A percentile compares a stretch with the other conserved stretches of the same genome.
Evolutionary conservation across 2,888 invertebrate genomes (phyloP).

Genomic region (Chesias legatella): DNA sequence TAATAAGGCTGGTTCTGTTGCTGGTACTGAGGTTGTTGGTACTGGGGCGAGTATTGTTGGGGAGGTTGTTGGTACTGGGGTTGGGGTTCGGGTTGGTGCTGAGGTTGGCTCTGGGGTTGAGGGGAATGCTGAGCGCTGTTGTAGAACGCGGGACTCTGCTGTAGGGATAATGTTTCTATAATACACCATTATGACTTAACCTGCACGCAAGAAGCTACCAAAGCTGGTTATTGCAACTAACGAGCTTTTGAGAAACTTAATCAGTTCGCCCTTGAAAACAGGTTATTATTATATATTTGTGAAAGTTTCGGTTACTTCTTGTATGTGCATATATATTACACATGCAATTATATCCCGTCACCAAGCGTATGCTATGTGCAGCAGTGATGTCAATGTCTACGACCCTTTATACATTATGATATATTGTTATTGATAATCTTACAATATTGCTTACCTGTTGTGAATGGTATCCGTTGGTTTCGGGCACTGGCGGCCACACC

Average conservation of each 20-base stretch:
- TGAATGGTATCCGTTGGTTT: slow-evolving; percentile 82
- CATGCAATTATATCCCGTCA: slow-evolving; percentile 55
- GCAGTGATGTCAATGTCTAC: slow-evolving; percentile 46
- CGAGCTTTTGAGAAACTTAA: too few species aligned
- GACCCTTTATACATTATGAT: slow-evolving; percentile 37
- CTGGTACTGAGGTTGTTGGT: slow-evolving; percentile 28
- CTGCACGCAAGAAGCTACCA: too few species aligned
- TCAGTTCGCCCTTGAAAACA: too few species aligned
- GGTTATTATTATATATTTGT: too few species aligned
- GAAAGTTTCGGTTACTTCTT: background rate
- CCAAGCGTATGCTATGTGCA: slow-evolving; percentile 63
- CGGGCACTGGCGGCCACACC: slow-evolving; percentile 91
- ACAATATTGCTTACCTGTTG: slow-evolving; percentile 73
- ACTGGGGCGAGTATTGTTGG: slow-evolving; percentile 1
- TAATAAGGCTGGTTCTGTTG: slow-evolving; percentile 32
- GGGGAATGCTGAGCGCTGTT: slow-evolving; percentile 72
- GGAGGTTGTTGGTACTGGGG: slow-evolving; percentile 26
- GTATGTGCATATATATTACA: slow-evolving; percentile 15
- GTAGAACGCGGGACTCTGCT: slow-evolving; percentile 72
- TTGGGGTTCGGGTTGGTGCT: slow-evolving; percentile 35
- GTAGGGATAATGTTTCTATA: slow-evolving; percentile 53
- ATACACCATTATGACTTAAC: slow-evolving; percentile 26
- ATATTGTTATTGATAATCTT: slow-evolving; percentile 7
- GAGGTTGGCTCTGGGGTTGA: slow-evolving; percentile 43
- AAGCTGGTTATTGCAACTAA: too few species aligned